These are phyloP conservation scores for Stenurella melanura DNA, from an alignment of 2,888 invertebrate genomes.

Conservation along the genomic window DNA sequence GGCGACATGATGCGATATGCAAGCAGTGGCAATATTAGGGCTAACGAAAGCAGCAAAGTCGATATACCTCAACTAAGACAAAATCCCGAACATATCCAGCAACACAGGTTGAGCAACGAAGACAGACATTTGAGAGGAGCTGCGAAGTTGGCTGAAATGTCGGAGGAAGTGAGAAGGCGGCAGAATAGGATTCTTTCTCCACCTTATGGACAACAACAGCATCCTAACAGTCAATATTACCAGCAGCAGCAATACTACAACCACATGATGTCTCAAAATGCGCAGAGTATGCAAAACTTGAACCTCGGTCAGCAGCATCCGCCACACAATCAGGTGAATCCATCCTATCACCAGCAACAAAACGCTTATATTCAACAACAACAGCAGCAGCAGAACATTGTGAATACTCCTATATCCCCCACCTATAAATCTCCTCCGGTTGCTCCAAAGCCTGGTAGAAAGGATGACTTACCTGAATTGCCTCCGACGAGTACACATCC, in stretches of 20 bases:
- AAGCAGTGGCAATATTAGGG: constrained; percentile 71
- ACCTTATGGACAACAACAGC: constrained; percentile 53
- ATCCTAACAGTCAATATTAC: constrained; percentile 63
- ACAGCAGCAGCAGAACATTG: constrained; percentile 23
- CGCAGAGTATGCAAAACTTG: constrained; percentile 70
- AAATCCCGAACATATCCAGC: constrained; percentile 55
- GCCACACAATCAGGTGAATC: constrained; percentile 20
- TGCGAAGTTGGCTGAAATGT: constrained; percentile 85
- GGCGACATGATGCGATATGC: constrained; percentile 67
- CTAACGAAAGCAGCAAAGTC: constrained; percentile 65
- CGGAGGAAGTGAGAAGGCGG: constrained; percentile 84
- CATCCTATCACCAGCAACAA: constrained; percentile 41
- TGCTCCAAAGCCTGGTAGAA: constrained; percentile 73
- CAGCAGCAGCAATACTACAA: constrained; percentile 63
- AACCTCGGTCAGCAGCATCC: constrained; percentile 56
- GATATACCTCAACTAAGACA: constrained; percentile 64
- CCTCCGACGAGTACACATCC: constrained; percentile 85
- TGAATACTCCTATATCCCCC: constrained; percentile 66
- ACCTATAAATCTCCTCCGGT: constrained; percentile 74
- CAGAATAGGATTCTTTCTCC: constrained; percentile 73
- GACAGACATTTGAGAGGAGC: constrained; percentile 71
- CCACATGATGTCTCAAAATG: constrained; percentile 67
- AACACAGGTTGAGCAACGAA: constrained; percentile 58
- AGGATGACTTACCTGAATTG: constrained; percentile 76
- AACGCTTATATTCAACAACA: constrained; percentile 57